A percentile compares a stretch with the other conserved stretches of the same genome.
Conservation (phyloP, 2,888 invertebrate genomes). For the Thelaira solivaga region DNA sequence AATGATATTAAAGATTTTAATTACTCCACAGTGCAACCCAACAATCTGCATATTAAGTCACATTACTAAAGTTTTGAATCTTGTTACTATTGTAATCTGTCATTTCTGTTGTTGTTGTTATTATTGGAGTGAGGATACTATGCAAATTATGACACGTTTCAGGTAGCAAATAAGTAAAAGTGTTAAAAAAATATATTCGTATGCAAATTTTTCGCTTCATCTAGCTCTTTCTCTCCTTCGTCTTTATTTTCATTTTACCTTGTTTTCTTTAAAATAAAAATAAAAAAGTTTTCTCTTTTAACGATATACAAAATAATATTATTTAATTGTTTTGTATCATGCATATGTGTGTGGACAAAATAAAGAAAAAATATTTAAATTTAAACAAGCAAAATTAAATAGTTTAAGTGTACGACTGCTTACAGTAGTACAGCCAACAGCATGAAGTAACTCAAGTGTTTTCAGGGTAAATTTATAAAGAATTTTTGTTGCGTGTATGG, state of each 20-base stretch:
- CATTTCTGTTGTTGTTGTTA: slow-evolving; percentile 5
- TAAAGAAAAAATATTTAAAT: slow-evolving; percentile 12
- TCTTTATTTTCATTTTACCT: neutral
- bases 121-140: slow-evolving; percentile 15
- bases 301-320: slow-evolving; percentile 9
- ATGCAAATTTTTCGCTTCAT: slow-evolving; percentile 47
- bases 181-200: slow-evolving; percentile 54
- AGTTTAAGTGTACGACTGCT: no score
- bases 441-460: slow-evolving; percentile 8
- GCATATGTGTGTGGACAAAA: slow-evolving; percentile 1
- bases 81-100: slow-evolving; percentile 28
- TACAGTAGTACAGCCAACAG: no score
- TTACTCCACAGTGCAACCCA: neutral
- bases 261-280: no score
- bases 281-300: no score
- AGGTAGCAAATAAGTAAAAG: slow-evolving; percentile 59
- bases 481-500: slow-evolving; percentile 24
- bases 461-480: neutral
- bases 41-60: slow-evolving; percentile 42
- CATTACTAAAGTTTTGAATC: slow-evolving; percentile 47
- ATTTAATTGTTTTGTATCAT: slow-evolving; percentile 45
- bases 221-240: neutral
- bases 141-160: slow-evolving; percentile 60
- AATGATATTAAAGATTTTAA: no score
- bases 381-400: slow-evolving; percentile 42